phyloP scores from a whole-genome alignment of 2,113 vertebrate species.

The Promerops cafer region DNA sequence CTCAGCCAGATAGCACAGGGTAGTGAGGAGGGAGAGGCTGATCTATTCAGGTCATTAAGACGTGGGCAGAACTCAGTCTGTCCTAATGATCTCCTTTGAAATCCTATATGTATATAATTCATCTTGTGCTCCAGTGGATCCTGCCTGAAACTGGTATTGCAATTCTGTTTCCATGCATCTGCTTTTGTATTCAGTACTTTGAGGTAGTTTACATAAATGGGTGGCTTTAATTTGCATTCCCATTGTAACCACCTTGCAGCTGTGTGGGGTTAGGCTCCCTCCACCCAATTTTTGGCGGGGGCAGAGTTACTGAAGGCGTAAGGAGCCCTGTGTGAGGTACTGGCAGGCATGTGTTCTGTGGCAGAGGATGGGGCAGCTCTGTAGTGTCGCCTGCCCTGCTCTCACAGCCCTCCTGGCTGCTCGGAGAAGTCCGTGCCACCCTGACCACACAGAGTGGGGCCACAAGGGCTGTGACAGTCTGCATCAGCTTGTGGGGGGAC shows the following conservation, averaged over 20 bases:
- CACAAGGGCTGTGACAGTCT: not conserved
- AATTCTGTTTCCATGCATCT: not conserved
- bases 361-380: not conserved
- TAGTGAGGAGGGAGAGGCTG: not conserved
- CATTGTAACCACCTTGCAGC: not conserved
- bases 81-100: slow-evolving; percentile 31
- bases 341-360: not conserved
- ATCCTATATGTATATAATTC: slow-evolving; percentile 9
- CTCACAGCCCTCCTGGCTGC: not conserved
- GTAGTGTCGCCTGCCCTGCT: accelerated
- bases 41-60: slow-evolving; percentile 33
- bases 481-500: accelerated
- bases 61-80: not conserved
- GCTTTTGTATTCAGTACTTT: slow-evolving; percentile 18
- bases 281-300: not conserved
- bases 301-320: accelerated
- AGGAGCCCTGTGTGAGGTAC: not conserved
- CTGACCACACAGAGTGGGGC: accelerated
- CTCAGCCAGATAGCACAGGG: not conserved
- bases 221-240: not conserved
- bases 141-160: slow-evolving; percentile 42
- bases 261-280: not conserved
- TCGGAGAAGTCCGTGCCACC: not conserved
- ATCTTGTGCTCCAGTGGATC: not conserved
- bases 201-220: slow-evolving; percentile 33